Evolutionary conservation across 2,113 vertebrate species (phyloP).

Genomic region (Equus quagga): DNA sequence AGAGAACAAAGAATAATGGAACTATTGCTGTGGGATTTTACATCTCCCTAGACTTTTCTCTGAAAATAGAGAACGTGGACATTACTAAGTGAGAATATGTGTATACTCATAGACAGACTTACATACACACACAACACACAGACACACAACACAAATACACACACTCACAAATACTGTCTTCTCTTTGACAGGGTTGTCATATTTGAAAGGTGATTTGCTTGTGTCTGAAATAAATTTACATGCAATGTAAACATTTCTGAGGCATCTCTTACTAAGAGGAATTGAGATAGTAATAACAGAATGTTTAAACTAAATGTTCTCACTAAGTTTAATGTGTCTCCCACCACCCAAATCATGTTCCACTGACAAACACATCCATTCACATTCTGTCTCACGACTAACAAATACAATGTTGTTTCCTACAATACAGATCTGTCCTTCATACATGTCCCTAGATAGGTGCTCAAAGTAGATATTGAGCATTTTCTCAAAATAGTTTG

Average conservation of each 20-base stretch:
- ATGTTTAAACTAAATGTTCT: not conserved
- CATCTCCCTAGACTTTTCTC: not conserved
- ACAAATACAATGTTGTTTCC: not conserved
- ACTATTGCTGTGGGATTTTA: not conserved
- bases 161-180: not conserved
- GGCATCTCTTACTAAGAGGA: not conserved
- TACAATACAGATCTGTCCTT: not conserved
- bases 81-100: not conserved
- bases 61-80: not conserved
- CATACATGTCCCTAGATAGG: not conserved
- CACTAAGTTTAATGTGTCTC: not conserved
- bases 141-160: not conserved
- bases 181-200: not conserved
- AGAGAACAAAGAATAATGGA: not conserved
- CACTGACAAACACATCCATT: not conserved
- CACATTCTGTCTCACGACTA: not conserved
- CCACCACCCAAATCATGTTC: not conserved
- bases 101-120: not conserved
- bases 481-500: not conserved
- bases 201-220: not conserved
- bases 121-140: not conserved
- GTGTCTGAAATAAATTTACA: not conserved
- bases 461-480: constrained; percentile 1
- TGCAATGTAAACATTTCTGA: not conserved
- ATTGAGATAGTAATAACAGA: not conserved